Percentiles rank a stretch among this genome's conserved stretches.
Conservation (phyloP, 1,140 invertebrate genomes). For the Drosophila littoralis region DNA sequence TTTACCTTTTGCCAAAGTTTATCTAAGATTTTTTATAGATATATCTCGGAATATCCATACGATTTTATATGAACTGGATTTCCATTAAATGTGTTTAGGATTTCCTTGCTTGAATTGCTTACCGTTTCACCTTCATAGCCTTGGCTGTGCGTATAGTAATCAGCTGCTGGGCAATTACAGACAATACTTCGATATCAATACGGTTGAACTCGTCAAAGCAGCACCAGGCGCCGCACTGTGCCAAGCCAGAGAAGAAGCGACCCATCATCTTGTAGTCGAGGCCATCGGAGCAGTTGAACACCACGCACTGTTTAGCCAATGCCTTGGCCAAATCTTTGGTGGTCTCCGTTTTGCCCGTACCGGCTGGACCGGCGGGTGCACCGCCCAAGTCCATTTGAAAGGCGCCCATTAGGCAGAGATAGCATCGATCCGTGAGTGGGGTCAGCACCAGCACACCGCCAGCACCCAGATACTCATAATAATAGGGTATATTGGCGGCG, state of each 20-base stretch:
- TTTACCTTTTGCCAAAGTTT: too few species aligned
- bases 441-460: slow-evolving; percentile 92
- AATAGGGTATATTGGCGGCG: slow-evolving; percentile 91
- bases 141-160: slow-evolving; percentile 92
- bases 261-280: slow-evolving; percentile 95
- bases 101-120: slow-evolving; percentile 65
- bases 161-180: slow-evolving; percentile 93
- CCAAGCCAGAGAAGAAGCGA: slow-evolving; percentile 93
- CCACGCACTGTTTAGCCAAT: slow-evolving; percentile 94
- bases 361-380: slow-evolving; percentile 92
- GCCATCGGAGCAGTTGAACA: slow-evolving; percentile 95
- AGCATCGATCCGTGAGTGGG: slow-evolving; percentile 92
- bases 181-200: slow-evolving; percentile 95
- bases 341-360: slow-evolving; percentile 98
- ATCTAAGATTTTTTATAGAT: too few species aligned
- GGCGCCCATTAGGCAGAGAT: slow-evolving; percentile 94
- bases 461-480: slow-evolving; percentile 96
- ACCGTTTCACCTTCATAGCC: slow-evolving; percentile 87
- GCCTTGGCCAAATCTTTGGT: slow-evolving; percentile 96
- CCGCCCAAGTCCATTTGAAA: slow-evolving; percentile 94
- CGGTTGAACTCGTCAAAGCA: slow-evolving; percentile 97
- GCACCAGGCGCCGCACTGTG: slow-evolving; percentile 95
- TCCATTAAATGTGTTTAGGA: not conserved
- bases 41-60: too few species aligned
- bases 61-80: too few species aligned